Base-by-base conservation (phyloP, 2,113 vertebrate species). In the Oncorhynchus tshawytscha region DNA sequence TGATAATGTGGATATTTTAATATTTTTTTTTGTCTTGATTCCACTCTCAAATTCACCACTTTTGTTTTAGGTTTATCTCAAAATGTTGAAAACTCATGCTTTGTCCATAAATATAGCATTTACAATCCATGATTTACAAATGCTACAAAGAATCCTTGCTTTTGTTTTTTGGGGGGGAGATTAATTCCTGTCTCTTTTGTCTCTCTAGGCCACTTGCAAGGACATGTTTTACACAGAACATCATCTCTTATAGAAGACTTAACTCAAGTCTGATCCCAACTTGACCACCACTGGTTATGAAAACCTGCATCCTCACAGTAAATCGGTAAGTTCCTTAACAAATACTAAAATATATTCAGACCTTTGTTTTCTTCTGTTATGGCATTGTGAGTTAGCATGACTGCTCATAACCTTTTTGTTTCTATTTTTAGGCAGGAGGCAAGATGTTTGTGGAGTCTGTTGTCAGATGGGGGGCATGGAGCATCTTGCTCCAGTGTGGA, bases 381-480 rank as follows among this genome's bases (percentile, higher is more conserved):
- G 24, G 7, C 27, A 60, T 71, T 29, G 25, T 7, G 45, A 71
- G 11, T 13, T 31, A 29, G 57, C 15, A 57, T 62, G 59, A 60
- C n/a, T n/a, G 8, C 39, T 39, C 66, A 49, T 49, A 39, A 54
- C 71, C 15, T 69, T n/a, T 77, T 4, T 73, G 22, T 83, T 15
- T 85, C 49, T 48, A 20, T 70, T 81, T 72, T 48, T 85, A 93
- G 92, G 89, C 81, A 78, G 90, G 89, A 78, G 71, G 78, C 85
- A 93, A 91, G 87, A 94, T 94, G 93, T 92, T 92, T 71, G 85
- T 89, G 90, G 89, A 91, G 85, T 88, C 87, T 77, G 86, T 91
- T 24, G 83, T 90, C 78, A 87, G 78, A 71, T 91, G 90, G 90
- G 86, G 87, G 51, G 80, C 77, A 0, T 93, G 86, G 89, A 87